Base-by-base conservation (phyloP, 1,140 invertebrate genomes). In the Megalonaias nervosa region DNA sequence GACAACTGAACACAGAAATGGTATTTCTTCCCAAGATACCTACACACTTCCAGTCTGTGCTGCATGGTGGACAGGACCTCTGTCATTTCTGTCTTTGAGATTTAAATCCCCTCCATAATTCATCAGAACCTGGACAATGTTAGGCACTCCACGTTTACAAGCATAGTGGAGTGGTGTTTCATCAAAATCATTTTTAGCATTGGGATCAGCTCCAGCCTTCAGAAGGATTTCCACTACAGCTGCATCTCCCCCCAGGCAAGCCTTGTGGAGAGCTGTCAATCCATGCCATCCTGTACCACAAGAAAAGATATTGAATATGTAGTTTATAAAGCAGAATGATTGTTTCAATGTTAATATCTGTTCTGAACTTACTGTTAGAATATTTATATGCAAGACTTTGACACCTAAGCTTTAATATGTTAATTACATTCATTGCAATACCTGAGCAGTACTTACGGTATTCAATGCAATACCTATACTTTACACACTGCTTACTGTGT, bases 81-180 rank as follows among this genome's bases (percentile, higher is more conserved):
- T 81, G 3, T 86, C 87, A 65, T 77, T 75, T 59, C 85, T 87
- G 73, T 90, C 89, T 21, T 76, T 67, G 26, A 74, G 65, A 64
- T 75, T 75, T 13, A 86, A 23, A 38, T 86, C 81, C 56, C 82
- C 88, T 65, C 85, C 86, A 76, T 77, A 77, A 64, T 88, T 77
- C 26, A 85, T 55, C n/a, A 90, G 67, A 9, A 87, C 68, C 62
- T 88, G 81, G 31, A 89, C 79, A 31, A 89, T 69, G 31, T 75
- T 71, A 12, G 84, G 81, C 19, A 81, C 76, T 11, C 89, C 89
- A 76, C 87, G 65, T 64, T 86, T 87, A 71, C 86, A 83, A 15
- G 88, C 87, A 78, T 88, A 89, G 68, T 87, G 87, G 11, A 89
- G 65, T 19, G 89, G 84, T 16, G 88, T 89, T 71, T 90, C 89